Percentiles rank a stretch among this genome's conserved stretches.
Conservation (phyloP, 2,113 vertebrate species). For the Pao palembangensis region DNA sequence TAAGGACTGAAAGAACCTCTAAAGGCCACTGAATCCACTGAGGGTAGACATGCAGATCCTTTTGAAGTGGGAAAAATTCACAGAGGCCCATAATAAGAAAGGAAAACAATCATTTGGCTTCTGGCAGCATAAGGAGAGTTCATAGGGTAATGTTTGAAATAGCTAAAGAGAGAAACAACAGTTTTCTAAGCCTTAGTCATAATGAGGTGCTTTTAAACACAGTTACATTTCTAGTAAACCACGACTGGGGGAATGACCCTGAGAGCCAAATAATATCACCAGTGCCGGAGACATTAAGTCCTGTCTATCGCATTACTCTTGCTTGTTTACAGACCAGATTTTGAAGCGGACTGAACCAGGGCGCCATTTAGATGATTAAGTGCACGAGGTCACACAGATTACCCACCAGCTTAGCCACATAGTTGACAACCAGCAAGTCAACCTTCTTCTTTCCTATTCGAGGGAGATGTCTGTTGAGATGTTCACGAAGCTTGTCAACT, state of each 20-base stretch:
- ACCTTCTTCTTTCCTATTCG: constrained; percentile 88
- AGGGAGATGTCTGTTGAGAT: constrained; percentile 84
- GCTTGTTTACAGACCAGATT: not conserved
- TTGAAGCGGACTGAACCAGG: not conserved
- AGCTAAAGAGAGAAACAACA: too few relatives aligned
- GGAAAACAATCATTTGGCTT: too few relatives aligned
- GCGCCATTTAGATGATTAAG: not conserved
- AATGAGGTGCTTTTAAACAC: too few relatives aligned
- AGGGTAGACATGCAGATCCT: constrained; percentile 1
- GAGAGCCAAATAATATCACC: too few relatives aligned
- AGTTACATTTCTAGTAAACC: too few relatives aligned
- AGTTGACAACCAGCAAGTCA: constrained; percentile 86
- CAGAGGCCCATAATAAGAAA: too few relatives aligned
- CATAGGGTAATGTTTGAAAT: too few relatives aligned
- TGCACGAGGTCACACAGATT: constrained; percentile 6
- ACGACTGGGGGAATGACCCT: too few relatives aligned
- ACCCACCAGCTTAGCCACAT: constrained; percentile 82
- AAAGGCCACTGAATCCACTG: not conserved
- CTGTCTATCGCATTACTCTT: too few relatives aligned
- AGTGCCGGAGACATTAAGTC: too few relatives aligned
- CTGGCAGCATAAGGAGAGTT: too few relatives aligned
- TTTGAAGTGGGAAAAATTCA: not conserved
- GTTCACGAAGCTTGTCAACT: constrained; percentile 87
- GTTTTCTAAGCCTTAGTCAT: too few relatives aligned
- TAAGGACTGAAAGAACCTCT: constrained; percentile 29